Base-by-base conservation (phyloP, 2,888 invertebrate genomes). In the Apamea epomidion region DNA sequence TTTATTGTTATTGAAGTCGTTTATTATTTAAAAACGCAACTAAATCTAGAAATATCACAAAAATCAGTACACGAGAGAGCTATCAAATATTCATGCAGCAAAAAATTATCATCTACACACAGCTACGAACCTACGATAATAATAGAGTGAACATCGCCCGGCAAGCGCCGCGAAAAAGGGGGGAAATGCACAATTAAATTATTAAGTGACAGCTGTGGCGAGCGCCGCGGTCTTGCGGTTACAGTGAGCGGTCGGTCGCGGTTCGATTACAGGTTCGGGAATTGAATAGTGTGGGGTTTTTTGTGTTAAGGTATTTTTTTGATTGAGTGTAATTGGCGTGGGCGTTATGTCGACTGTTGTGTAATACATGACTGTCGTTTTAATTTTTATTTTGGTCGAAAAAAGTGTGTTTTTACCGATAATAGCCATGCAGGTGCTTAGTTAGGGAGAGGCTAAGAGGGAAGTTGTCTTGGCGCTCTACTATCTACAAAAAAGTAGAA, bases 101-200 rank as follows among this genome's bases (percentile, higher is more conserved):
- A 72, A 87, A 74, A 72, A 64, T n/a, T 25, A 8, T 60, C 58
- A 51, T 70, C 25, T 62, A 78, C 73, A 74, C 77, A 74, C 32
- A 83, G 54, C 78, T 67, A 29, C 70, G 32, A 78, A 83, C 16
- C 78, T 64, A 29, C 70, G 32, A 76, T 75, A 78, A 86, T 87
- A 83, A 85, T 88, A 78, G 80, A 71, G 72, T 72, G 72, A 78
- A 75, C 78, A 65, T 67, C 70, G 78, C 70, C 73, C 74, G 68
- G 69, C 79, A 80, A 91, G 90, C 90, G 89, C 89, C 84, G 92
- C 89, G 91, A 91, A 92, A 92, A 92, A 91, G 92, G 93, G 92
- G 93, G 94, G 94, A 94, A 94, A 92, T 94, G 92, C 90, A 93
- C 94, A 95, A 95, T 95, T 95, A 94, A 95, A 94, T 95, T 95